Evolutionary conservation across 1,140 invertebrate species (phyloP), one percentile per base, ranked within the genome.

Genomic region (Nautilus pompilius): DNA sequence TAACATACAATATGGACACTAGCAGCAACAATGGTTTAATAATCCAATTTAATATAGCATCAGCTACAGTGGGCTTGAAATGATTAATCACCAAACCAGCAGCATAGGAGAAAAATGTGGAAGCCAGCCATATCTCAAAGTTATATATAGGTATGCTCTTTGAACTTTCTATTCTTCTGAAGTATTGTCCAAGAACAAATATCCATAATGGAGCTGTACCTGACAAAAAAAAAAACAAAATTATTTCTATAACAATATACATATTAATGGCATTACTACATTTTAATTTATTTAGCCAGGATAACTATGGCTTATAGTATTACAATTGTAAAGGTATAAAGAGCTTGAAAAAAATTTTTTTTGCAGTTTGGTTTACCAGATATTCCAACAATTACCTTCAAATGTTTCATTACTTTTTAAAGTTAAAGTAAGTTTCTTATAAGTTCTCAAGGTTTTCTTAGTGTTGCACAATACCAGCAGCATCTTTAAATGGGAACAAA

Each of bases 131-230:
- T 36, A 79, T 73, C 63, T 78, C 77, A 62, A 80, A 73, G 63
- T 74, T 72, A 64, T 74, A 77, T 34, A 78, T 74, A 28, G 76
- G 75, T 63, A 80, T 74, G 56, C 71, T 67, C 20, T 55, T 45
- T 20, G 61, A 59, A 45, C 49, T 60, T 2, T 66, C 58, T 45
- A 68, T 64, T 32, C 65, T 62, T 59, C 72, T 67, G 58, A 77
- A 79, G 58, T 78, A 77, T 62, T 79, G 74, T 49, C 77, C 76
- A n/a, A 78, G 65, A 45, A 75, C 75, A 66, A 75, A 79, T 54
- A 80, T 75, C 78, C 76, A 79, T 55, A 80, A 45, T 26, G 77
- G 76, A 30, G 76, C 76, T 36, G 77, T 78, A 29, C 75, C 78
- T 80, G 69, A 20, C 71, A 69, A 51, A 51, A 36, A 61, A 62